Conservation (phyloP, 2,888 invertebrate species). For the Lepidocyrtinus sp. region DNA sequence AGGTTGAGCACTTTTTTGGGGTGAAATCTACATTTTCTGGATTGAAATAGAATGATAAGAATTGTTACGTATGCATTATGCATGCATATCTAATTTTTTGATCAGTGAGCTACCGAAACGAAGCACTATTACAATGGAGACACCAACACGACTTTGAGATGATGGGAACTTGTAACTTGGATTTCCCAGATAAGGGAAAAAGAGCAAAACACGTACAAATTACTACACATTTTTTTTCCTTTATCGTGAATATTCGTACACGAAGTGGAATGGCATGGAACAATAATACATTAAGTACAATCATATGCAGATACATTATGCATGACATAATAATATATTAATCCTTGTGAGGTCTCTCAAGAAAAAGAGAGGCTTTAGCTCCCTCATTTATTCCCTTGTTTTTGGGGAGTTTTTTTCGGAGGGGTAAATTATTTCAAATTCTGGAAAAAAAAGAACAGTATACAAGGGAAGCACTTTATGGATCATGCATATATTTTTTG, state of each 20-base stretch:
- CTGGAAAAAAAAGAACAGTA: background rate
- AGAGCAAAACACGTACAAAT: background rate
- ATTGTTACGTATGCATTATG: conserved; percentile 55
- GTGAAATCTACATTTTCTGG: conserved; percentile 35
- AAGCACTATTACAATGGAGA: no score
- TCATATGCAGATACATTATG: conserved; percentile 55
- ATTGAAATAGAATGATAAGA: conserved; percentile 23
- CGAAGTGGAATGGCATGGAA: conserved; percentile 15
- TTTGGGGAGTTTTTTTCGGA: background rate
- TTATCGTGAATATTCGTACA: no score
- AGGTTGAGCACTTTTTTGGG: conserved; percentile 8
- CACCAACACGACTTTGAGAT: background rate
- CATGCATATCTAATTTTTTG: conserved; percentile 54
- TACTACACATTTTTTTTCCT: background rate
- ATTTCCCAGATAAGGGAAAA: conserved; percentile 39
- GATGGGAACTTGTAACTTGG: conserved; percentile 34
- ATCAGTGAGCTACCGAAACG: conserved; percentile 28
- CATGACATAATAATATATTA: conserved; percentile 52
- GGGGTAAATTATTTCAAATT: background rate
- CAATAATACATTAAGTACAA: conserved; percentile 44
- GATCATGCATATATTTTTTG: background rate
- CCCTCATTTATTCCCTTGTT: background rate
- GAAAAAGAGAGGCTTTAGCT: conserved; percentile 20
- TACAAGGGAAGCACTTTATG: no score
- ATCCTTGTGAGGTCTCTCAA: conserved; percentile 55